Percentiles rank a stretch among this genome's conserved stretches.
phyloP scores from a whole-genome alignment of 2,888 invertebrate genomes.

The Frankliniella fusca region DNA sequence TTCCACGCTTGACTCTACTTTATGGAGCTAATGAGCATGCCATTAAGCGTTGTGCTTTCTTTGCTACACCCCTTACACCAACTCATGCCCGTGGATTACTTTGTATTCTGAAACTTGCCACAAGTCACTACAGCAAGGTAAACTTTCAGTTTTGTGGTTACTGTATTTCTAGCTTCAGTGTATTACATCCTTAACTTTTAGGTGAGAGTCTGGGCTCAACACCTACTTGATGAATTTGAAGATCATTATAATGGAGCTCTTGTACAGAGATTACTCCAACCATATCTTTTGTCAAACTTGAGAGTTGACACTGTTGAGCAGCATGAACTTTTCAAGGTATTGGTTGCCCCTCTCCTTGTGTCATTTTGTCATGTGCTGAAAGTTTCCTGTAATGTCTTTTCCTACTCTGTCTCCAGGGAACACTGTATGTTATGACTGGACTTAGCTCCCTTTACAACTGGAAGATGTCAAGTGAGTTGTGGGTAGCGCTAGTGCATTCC shows the following conservation, averaged over 20 bases:
- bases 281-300: slow-evolving; percentile 59
- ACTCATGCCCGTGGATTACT: slow-evolving; percentile 59
- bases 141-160: slow-evolving; percentile 41
- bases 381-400: background rate
- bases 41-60: slow-evolving; percentile 49
- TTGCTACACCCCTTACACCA: slow-evolving; percentile 50
- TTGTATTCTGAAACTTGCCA: slow-evolving; percentile 59
- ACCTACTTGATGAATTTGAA: slow-evolving; percentile 58
- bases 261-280: slow-evolving; percentile 63
- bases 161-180: slow-evolving; percentile 32
- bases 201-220: slow-evolving; percentile 65
- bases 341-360: background rate
- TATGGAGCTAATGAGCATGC: background rate
- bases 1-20: background rate
- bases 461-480: slow-evolving; percentile 64
- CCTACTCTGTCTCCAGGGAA: slow-evolving; percentile 54
- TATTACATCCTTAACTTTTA: slow-evolving; percentile 40
- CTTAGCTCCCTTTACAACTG: slow-evolving; percentile 67
- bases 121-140: slow-evolving; percentile 65
- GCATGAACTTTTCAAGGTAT: slow-evolving; percentile 66
- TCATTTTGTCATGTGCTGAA: background rate
- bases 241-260: slow-evolving; percentile 56
- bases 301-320: slow-evolving; percentile 55
- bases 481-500: slow-evolving; percentile 74
- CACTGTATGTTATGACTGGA: slow-evolving; percentile 69